A percentile compares a stretch with the other conserved stretches of the same genome.
Conservation (phyloP, 2,888 invertebrate genomes). For the Drosophila greeni region DNA sequence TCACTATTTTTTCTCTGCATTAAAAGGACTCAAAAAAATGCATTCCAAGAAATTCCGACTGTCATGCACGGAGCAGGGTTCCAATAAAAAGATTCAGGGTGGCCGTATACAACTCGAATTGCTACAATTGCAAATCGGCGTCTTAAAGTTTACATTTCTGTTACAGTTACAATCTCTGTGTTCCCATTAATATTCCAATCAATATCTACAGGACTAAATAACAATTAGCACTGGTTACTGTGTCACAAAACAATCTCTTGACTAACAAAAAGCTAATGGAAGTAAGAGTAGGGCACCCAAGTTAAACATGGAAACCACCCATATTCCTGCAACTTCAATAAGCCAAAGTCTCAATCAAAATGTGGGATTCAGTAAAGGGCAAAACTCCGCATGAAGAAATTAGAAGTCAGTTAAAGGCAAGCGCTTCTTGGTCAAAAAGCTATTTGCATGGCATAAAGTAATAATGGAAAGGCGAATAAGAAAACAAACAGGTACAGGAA, state of each 20-base stretch:
- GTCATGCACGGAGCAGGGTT: slow-evolving; percentile 18
- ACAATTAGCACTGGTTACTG: background rate
- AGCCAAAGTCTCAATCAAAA: slow-evolving; percentile 36
- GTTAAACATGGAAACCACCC: slow-evolving; percentile 10
- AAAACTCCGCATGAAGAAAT: slow-evolving; percentile 45
- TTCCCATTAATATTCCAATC: background rate
- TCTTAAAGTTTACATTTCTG: background rate
- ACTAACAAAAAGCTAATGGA: slow-evolving; percentile 62
- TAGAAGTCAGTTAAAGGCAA: slow-evolving; percentile 50
- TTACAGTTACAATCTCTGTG: too few relatives aligned
- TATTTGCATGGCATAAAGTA: slow-evolving; percentile 64
- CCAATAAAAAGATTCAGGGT: slow-evolving; percentile 10
- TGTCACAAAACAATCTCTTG: slow-evolving; percentile 52
- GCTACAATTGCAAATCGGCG: background rate
- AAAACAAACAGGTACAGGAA: background rate
- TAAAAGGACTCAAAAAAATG: background rate
- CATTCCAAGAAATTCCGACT: slow-evolving; percentile 10
- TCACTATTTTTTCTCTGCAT: background rate
- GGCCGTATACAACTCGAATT: background rate
- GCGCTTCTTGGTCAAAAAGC: slow-evolving; percentile 34
- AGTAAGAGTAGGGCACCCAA: slow-evolving; percentile 30
- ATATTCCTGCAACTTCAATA: slow-evolving; percentile 12
- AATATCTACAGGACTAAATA: background rate
- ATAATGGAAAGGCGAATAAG: slow-evolving; percentile 49
- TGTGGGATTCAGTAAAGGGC: slow-evolving; percentile 37